Evolutionary conservation across 2,888 invertebrate species (phyloP).

Genomic region (Tiliacea aurago): DNA sequence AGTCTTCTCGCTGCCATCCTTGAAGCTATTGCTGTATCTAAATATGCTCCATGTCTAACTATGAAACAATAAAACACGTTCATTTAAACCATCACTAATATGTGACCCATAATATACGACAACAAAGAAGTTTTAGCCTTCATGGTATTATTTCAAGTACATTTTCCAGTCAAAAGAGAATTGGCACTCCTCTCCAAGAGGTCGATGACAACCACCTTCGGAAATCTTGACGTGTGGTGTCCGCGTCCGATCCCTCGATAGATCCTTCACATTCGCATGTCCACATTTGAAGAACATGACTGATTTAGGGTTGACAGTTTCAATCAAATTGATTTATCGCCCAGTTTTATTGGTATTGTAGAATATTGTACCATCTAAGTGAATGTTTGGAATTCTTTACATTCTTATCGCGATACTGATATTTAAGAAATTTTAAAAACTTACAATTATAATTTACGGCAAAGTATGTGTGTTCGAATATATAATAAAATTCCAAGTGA

Average conservation of each 20-base stretch:
- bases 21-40: neutral
- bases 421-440: neutral
- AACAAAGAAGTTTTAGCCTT: neutral
- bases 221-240: neutral
- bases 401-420: neutral
- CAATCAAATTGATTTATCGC: slow-evolving; percentile 11
- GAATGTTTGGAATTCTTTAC: neutral
- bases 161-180: neutral
- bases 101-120: neutral
- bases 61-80: slow-evolving; percentile 1
- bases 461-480: too few relatives aligned
- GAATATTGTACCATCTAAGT: neutral
- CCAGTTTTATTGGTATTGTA: neutral
- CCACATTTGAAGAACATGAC: slow-evolving; percentile 7
- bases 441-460: neutral
- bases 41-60: neutral
- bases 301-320: slow-evolving; percentile 16
- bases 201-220: neutral
- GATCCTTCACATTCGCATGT: neutral
- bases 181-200: neutral
- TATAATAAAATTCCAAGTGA: too few relatives aligned
- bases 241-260: neutral
- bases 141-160: neutral
- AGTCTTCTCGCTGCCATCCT: neutral
- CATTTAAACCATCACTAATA: neutral